Percentiles rank a stretch among this genome's conserved stretches.
Evolutionary conservation across 2,888 invertebrate genomes (phyloP).

Genomic region (Drosophila formosana): DNA sequence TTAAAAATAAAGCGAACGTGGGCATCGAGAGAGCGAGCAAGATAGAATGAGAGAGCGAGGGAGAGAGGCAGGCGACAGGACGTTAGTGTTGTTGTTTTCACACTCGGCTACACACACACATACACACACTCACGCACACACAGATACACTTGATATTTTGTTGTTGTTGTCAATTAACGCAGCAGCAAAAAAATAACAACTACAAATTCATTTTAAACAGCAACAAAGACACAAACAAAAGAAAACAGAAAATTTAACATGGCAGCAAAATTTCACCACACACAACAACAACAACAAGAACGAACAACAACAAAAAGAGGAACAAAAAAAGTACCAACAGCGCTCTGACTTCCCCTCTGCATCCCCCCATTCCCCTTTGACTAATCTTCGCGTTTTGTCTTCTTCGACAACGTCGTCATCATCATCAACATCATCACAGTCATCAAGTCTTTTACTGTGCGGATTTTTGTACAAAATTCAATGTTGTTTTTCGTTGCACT

Average conservation of each 20-base stretch:
- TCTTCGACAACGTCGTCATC: slow-evolving; percentile 39
- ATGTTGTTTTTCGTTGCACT: slow-evolving; percentile 41
- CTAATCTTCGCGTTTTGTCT: slow-evolving; percentile 48
- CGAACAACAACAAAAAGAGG: slow-evolving; percentile 22
- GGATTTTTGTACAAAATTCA: too few species aligned
- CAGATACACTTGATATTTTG: slow-evolving; percentile 53
- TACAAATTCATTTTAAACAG: slow-evolving; percentile 53
- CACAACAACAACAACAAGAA: slow-evolving; percentile 32
- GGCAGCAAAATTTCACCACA: slow-evolving; percentile 75
- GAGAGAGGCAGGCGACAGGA: slow-evolving; percentile 49
- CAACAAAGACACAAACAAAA: slow-evolving; percentile 51
- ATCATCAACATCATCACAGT: slow-evolving; percentile 34
- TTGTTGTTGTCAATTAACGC: slow-evolving; percentile 75
- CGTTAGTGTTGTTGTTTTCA: slow-evolving; percentile 54
- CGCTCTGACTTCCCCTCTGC: slow-evolving; percentile 39
- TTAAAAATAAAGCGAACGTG: slow-evolving; percentile 62
- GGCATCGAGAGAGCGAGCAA: slow-evolving; percentile 30
- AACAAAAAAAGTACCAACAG: slow-evolving; percentile 50
- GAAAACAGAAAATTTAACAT: slow-evolving; percentile 62
- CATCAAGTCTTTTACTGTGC: not conserved
- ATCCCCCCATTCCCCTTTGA: slow-evolving; percentile 6
- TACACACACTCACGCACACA: slow-evolving; percentile 22
- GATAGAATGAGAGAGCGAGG: not conserved
- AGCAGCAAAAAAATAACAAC: slow-evolving; percentile 51
- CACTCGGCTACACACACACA: slow-evolving; percentile 47